Conservation (phyloP, 2,888 invertebrate species). For the Neoaliturus tenellus region DNA sequence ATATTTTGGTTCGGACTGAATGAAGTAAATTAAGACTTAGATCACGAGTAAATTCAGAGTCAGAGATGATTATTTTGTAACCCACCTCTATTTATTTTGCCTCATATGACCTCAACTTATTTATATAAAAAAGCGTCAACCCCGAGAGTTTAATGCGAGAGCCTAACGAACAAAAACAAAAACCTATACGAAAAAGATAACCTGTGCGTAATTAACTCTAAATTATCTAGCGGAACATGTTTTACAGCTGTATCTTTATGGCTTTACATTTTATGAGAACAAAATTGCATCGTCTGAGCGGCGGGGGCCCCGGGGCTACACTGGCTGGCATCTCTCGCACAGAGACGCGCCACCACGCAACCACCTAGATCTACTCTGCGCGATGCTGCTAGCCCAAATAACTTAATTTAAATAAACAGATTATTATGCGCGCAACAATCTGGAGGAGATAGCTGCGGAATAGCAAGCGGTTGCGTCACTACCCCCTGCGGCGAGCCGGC, state of each 20-base stretch:
- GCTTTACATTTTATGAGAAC: constrained; percentile 7
- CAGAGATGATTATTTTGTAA: too few relatives aligned
- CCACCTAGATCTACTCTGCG: neutral
- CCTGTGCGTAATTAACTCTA: neutral
- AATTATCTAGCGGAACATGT: constrained; percentile 27
- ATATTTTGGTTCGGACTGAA: too few relatives aligned
- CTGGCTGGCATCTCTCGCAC: neutral
- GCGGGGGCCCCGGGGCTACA: neutral
- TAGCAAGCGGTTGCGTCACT: neutral
- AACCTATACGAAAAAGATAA: neutral
- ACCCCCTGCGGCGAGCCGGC: neutral
- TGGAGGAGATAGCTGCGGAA: neutral
- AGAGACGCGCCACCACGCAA: neutral
- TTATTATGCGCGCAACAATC: constrained; percentile 40
- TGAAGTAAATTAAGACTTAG: too few relatives aligned
- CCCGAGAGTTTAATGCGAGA: neutral
- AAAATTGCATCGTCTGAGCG: constrained; percentile 22
- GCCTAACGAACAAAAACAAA: neutral
- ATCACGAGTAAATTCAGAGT: too few relatives aligned
- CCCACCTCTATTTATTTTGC: too few relatives aligned
- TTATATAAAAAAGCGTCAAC: too few relatives aligned
- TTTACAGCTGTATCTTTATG: constrained; percentile 30
- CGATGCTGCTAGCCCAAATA: neutral
- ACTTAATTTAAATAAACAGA: constrained; percentile 51
- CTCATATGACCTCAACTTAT: too few relatives aligned